Evolutionary conservation across 2,888 invertebrate genomes (phyloP).

Genomic region (Lissocephala sabroskyi): DNA sequence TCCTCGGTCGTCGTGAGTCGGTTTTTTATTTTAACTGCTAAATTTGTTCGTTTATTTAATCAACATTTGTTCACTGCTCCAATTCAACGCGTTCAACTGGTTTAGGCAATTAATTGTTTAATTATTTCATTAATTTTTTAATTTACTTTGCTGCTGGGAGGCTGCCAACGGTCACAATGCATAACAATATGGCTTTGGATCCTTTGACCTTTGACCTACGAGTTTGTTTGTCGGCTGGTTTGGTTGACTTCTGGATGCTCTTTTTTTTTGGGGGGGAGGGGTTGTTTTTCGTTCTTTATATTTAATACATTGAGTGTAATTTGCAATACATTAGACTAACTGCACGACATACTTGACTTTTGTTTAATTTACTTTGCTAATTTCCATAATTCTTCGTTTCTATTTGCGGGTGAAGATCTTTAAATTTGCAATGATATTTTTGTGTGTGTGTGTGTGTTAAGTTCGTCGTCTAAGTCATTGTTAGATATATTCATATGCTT

Average conservation of each 20-base stretch:
- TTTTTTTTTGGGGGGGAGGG: conserved; percentile 2
- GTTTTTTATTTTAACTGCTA: conserved; percentile 51
- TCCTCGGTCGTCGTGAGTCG: no score
- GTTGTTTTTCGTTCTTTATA: conserved; percentile 13
- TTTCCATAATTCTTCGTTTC: conserved; percentile 30
- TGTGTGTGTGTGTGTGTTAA: conserved; percentile 34
- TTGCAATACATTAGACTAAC: conserved; percentile 57
- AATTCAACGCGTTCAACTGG: conserved; percentile 27
- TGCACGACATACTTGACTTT: conserved; percentile 53
- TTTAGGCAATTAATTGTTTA: neutral
- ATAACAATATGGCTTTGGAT: conserved; percentile 58
- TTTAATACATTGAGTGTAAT: conserved; percentile 23
- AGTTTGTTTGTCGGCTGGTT: conserved; percentile 14
- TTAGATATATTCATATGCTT: conserved; percentile 36
- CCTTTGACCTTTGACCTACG: conserved; percentile 20
- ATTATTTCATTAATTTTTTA: no score
- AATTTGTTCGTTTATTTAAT: conserved; percentile 63
- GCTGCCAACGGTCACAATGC: conserved; percentile 37
- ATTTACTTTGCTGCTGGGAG: no score
- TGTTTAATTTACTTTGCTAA: conserved; percentile 48
- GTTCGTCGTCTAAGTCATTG: conserved; percentile 55
- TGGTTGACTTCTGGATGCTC: neutral
- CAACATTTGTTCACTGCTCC: conserved; percentile 51
- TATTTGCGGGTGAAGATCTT: conserved; percentile 44
- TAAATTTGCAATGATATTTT: conserved; percentile 29